Evolutionary conservation across 2,888 invertebrate genomes (phyloP).

Genomic region (Carterocephalus palaemon): DNA sequence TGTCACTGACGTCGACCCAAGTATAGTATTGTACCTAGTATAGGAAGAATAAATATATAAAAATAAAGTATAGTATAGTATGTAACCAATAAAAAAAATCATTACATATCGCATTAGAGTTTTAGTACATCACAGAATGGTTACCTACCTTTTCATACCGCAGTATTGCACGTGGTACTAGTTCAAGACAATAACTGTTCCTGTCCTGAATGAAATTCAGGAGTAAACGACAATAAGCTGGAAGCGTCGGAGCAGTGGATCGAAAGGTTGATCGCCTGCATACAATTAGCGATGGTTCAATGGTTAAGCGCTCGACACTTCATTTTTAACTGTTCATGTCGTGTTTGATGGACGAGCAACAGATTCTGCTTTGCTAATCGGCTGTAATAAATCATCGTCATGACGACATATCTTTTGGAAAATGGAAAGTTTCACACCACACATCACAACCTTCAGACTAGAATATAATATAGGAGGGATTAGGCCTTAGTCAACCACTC

Average conservation of each 20-base stretch:
- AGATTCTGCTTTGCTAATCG: neutral
- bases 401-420: neutral
- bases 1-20: too few species aligned
- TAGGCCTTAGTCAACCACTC: too few species aligned
- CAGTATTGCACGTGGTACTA: neutral
- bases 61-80: too few species aligned
- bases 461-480: neutral
- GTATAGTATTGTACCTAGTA: too few species aligned
- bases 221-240: conserved; percentile 22
- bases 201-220: neutral
- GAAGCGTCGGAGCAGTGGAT: conserved; percentile 27
- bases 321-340: conserved; percentile 57
- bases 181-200: neutral
- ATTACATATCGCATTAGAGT: too few species aligned
- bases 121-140: neutral
- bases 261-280: conserved; percentile 50
- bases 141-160: neutral
- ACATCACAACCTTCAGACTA: neutral
- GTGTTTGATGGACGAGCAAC: conserved; percentile 30
- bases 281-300: conserved; percentile 56
- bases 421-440: neutral
- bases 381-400: neutral
- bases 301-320: conserved; percentile 45
- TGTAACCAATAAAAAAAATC: too few species aligned
- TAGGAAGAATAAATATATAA: too few species aligned